These are phyloP conservation scores for Silurus lanzhouensis DNA, from an alignment of 2,797 vertebrate species.

Conservation along the genomic window DNA sequence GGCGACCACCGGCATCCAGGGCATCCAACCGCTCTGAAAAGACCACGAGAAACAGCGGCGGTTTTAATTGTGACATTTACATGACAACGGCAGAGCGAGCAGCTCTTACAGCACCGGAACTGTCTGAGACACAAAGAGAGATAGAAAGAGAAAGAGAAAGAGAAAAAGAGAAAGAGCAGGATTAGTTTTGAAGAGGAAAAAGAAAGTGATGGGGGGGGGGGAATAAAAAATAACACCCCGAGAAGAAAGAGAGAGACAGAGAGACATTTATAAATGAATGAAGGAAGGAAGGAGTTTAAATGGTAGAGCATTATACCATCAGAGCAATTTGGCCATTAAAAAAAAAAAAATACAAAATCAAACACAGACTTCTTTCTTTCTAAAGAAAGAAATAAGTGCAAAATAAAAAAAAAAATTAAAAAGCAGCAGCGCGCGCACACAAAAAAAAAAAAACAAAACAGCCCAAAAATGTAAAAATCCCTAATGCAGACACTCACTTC, in stretches of 20 bases:
- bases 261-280: conserved; percentile 27
- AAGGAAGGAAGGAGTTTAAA: conserved; percentile 13
- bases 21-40: conserved; percentile 89
- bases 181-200: neutral
- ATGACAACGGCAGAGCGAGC: conserved; percentile 31
- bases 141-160: conserved; percentile 1
- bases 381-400: conserved; percentile 26
- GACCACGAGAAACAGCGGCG: conserved; percentile 56
- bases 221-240: neutral
- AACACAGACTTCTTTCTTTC: conserved; percentile 39
- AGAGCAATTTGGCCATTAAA: conserved; percentile 12
- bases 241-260: neutral
- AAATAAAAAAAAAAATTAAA: conserved; percentile 14
- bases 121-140: conserved; percentile 29
- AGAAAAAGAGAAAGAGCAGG: neutral
- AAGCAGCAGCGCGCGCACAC: neutral
- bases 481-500: conserved; percentile 32
- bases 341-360: neutral
- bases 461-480: conserved; percentile 39
- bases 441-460: conserved; percentile 19
- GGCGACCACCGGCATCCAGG: conserved; percentile 97
- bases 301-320: neutral
- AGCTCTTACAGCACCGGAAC: conserved; percentile 65
- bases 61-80: conserved; percentile 20
- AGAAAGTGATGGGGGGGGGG: neutral